These are phyloP conservation scores for Caenorhabditis drosophilae DNA, from an alignment of 2,888 invertebrate genomes.

Conservation along the genomic window DNA sequence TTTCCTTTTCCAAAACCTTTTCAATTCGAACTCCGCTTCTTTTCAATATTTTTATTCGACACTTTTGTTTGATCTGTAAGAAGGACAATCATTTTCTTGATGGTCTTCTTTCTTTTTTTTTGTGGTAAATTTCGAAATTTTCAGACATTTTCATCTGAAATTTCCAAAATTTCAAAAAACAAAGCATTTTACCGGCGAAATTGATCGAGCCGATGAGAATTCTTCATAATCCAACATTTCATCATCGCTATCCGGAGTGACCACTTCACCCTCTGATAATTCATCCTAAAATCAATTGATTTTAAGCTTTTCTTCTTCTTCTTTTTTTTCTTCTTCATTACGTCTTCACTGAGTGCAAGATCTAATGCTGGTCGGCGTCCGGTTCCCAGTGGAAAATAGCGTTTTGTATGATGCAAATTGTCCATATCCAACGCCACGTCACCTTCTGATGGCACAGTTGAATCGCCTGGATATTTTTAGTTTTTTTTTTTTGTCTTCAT, in stretches of 20 bases:
- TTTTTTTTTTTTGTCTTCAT: neutral
- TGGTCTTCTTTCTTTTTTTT: too few species aligned
- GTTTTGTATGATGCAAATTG: conserved; percentile 19
- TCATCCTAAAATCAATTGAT: conserved; percentile 16
- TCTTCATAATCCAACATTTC: conserved; percentile 11
- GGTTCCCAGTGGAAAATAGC: conserved; percentile 12
- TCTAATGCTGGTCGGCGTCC: conserved; percentile 17
- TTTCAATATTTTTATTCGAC: conserved; percentile 22
- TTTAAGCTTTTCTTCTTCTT: too few species aligned
- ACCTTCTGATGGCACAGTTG: conserved; percentile 27
- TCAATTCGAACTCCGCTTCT: conserved; percentile 16
- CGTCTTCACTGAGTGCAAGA: conserved; percentile 7
- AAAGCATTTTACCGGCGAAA: neutral
- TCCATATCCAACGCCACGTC: conserved; percentile 29
- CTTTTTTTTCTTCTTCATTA: neutral
- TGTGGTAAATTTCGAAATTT: too few species aligned
- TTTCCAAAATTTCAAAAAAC: too few species aligned
- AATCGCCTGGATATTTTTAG: conserved; percentile 5
- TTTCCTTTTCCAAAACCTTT: neutral
- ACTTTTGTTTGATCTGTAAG: too few species aligned
- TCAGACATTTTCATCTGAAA: too few species aligned
- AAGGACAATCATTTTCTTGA: too few species aligned
- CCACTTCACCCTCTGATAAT: conserved; percentile 25
- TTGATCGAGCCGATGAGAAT: conserved; percentile 10
- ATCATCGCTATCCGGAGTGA: conserved; percentile 24